Percentiles rank a stretch among this genome's conserved stretches.
Conservation (phyloP, 2,113 vertebrate genomes). For the Ginglymostoma cirratum region DNA sequence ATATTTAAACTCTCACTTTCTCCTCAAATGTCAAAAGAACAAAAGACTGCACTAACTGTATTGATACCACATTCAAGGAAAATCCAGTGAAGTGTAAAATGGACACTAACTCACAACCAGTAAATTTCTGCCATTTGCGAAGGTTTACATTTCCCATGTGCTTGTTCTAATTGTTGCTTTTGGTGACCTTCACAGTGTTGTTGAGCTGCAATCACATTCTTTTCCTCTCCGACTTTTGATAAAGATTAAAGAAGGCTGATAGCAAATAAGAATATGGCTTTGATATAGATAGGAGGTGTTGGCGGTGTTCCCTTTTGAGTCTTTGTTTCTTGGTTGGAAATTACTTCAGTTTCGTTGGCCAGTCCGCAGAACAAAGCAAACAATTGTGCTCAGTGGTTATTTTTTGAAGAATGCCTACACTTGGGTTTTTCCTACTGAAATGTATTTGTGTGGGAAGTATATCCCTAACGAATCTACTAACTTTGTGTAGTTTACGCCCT, state of each 20-base stretch:
- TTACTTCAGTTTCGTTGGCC: neutral
- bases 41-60: neutral
- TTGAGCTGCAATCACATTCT: neutral
- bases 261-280: neutral
- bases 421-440: neutral
- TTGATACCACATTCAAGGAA: no score
- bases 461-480: neutral
- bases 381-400: neutral
- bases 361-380: neutral
- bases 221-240: neutral
- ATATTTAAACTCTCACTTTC: neutral
- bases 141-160: neutral
- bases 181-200: neutral
- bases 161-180: no score
- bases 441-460: neutral
- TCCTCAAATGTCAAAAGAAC: neutral
- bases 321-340: neutral
- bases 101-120: neutral
- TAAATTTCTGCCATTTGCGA: neutral
- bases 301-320: neutral
- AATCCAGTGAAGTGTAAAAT: neutral
- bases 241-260: neutral
- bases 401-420: neutral
- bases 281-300: neutral
- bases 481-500: no score